Evolutionary conservation across 1,140 invertebrate genomes (phyloP).

Genomic region (Potamilus streckersoni): DNA sequence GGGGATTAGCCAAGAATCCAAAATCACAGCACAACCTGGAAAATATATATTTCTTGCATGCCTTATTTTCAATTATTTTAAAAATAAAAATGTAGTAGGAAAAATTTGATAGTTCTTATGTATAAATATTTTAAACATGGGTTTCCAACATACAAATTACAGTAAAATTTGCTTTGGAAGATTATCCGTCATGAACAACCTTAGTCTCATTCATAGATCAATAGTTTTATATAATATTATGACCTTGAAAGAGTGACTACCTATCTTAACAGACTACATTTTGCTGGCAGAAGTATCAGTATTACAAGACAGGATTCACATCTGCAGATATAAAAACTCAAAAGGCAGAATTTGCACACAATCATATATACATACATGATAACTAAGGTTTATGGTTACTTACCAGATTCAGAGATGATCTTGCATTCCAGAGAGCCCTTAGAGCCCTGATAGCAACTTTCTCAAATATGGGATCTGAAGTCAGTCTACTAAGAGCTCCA

Average conservation of each 20-base stretch:
- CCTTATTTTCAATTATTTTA: too few relatives aligned
- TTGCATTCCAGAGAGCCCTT: conserved; percentile 85
- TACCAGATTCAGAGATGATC: conserved; percentile 87
- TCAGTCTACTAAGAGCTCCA: conserved; percentile 92
- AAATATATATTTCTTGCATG: too few relatives aligned
- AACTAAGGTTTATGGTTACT: conserved; percentile 6
- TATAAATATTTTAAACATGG: too few relatives aligned
- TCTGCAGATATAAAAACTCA: not conserved
- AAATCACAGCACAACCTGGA: too few relatives aligned
- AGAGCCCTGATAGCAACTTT: conserved; percentile 92
- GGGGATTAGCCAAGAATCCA: too few relatives aligned
- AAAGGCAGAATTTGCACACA: not conserved
- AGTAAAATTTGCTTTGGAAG: too few relatives aligned
- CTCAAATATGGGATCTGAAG: conserved; percentile 92
- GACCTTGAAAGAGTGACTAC: too few relatives aligned
- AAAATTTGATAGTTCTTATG: too few relatives aligned
- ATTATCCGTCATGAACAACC: not conserved
- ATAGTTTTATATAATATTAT: not conserved
- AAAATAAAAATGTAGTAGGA: too few relatives aligned
- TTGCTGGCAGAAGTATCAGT: not conserved
- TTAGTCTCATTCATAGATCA: not conserved
- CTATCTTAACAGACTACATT: too few relatives aligned
- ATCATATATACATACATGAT: not conserved
- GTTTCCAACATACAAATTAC: too few relatives aligned
- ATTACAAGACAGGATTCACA: not conserved